Conservation (phyloP, 2,797 vertebrate genomes). For the Silurus lanzhouensis region DNA sequence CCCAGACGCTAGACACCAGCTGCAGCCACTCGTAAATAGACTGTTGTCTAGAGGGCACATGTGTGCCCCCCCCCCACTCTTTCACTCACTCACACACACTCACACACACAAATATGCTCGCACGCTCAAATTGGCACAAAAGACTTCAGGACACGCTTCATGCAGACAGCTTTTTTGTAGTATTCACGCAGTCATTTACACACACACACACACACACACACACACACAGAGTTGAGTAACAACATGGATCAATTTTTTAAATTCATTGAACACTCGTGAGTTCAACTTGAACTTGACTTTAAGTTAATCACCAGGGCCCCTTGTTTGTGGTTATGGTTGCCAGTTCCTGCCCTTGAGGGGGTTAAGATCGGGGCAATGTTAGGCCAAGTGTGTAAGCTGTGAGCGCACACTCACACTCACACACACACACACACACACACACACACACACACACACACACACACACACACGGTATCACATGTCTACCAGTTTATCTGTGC, state of each 20-base stretch:
- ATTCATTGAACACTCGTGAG: slow-evolving; percentile 29
- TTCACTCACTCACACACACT: slow-evolving; percentile 46
- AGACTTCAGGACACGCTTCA: background rate
- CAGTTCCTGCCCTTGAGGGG: slow-evolving; percentile 13
- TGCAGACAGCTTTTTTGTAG: background rate
- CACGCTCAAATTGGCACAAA: background rate
- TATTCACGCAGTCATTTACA: background rate
- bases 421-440: slow-evolving; percentile 58
- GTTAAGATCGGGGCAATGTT: slow-evolving; percentile 17
- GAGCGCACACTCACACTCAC: slow-evolving; percentile 37
- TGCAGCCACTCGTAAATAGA: slow-evolving; percentile 80
- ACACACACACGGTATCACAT: slow-evolving; percentile 26
- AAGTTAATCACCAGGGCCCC: slow-evolving; percentile 21
- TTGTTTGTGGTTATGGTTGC: slow-evolving; percentile 34
- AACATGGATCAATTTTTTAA: slow-evolving; percentile 2
- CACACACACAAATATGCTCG: slow-evolving; percentile 2
- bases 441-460: slow-evolving; percentile 72
- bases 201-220: background rate
- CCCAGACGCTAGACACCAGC: slow-evolving; percentile 82
- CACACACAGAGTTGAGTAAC: background rate
- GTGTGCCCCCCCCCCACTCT: slow-evolving; percentile 59
- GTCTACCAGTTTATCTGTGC: slow-evolving; percentile 5
- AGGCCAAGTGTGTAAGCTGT: background rate
- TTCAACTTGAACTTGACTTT: slow-evolving; percentile 44
- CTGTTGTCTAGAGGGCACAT: slow-evolving; percentile 77